Conservation (phyloP, 2,797 vertebrate genomes). For the Chiroxiphia lanceolata region DNA sequence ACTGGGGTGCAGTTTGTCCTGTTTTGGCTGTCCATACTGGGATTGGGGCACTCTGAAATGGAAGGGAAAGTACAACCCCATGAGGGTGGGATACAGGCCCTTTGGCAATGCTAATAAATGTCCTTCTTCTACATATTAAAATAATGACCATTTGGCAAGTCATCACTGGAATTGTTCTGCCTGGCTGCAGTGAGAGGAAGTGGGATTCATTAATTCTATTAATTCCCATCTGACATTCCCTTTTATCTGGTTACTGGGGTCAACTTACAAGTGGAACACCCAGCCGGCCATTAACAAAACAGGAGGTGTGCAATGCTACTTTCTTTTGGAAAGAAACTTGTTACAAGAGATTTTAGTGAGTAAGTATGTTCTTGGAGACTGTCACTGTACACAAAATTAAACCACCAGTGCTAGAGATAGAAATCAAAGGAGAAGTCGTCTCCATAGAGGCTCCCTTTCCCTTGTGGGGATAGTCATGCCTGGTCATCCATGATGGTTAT, state of each 20-base stretch:
- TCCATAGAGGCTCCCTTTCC: neutral
- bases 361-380: neutral
- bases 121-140: neutral
- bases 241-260: conserved; percentile 58
- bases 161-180: neutral
- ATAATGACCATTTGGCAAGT: neutral
- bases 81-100: neutral
- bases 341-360: neutral
- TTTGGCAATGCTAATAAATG: neutral
- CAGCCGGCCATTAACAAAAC: neutral
- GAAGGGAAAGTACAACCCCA: neutral
- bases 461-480: neutral
- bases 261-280: neutral
- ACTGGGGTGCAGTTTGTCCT: neutral
- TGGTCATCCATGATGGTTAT: neutral
- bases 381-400: conserved; percentile 6
- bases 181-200: neutral
- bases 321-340: neutral
- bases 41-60: neutral
- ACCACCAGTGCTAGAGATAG: neutral
- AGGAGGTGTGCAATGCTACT: neutral
- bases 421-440: neutral
- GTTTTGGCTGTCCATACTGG: neutral
- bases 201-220: neutral
- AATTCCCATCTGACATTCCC: neutral